phyloP scores from a whole-genome alignment of 2,888 invertebrate species.

The Thyatira batis region DNA sequence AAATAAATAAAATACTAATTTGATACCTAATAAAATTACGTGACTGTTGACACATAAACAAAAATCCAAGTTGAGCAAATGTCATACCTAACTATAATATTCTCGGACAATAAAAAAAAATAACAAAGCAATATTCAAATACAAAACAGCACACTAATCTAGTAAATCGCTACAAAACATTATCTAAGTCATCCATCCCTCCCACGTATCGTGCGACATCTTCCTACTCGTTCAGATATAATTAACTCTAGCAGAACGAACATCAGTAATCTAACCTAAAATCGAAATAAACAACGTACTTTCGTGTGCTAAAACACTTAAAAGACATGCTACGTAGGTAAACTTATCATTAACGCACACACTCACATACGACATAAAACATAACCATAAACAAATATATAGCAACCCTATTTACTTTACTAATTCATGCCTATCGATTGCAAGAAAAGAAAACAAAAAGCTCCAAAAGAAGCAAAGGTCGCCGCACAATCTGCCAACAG shows the following conservation, averaged over 20 bases:
- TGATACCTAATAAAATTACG: too few relatives aligned
- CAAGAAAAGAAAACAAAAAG: slow-evolving; percentile 39
- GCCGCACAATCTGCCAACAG: slow-evolving; percentile 48
- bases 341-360: slow-evolving; percentile 7
- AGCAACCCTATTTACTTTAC: slow-evolving; percentile 34
- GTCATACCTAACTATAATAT: too few relatives aligned
- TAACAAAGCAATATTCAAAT: too few relatives aligned
- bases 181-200: background rate
- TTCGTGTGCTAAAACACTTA: background rate
- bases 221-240: background rate
- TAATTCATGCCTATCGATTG: slow-evolving; percentile 48
- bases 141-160: background rate
- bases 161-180: background rate
- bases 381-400: slow-evolving; percentile 34
- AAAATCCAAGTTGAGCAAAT: too few relatives aligned
- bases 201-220: background rate
- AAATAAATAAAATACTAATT: too few relatives aligned
- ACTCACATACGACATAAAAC: slow-evolving; percentile 37
- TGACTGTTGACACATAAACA: too few relatives aligned
- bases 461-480: slow-evolving; percentile 44
- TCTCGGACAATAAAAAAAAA: background rate
- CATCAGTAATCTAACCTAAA: slow-evolving; percentile 21
- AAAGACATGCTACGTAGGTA: background rate
- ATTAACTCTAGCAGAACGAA: background rate
- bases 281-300: slow-evolving; percentile 11